Evolutionary conservation across 37 sponge, comb jelly and placozoan genomes (phyloP).

Genomic region (Ephydatia muelleri): DNA sequence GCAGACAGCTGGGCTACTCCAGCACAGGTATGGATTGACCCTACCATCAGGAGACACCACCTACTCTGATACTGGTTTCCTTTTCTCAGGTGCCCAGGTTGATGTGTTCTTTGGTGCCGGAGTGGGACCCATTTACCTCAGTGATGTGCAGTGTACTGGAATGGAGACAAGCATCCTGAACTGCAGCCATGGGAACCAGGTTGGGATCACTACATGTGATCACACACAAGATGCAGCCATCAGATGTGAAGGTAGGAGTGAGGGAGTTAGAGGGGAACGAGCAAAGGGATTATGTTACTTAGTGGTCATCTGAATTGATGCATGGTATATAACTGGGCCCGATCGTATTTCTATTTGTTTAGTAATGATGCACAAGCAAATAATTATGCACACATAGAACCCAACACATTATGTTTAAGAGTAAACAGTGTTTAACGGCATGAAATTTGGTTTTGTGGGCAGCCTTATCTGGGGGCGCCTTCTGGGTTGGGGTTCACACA

Average conservation of each 20-base stretch:
- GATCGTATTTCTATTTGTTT: no score
- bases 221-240: constrained; percentile 48
- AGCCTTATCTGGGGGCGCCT: no score
- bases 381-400: no score
- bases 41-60: neutral
- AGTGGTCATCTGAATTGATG: no score
- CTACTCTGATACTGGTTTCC: neutral
- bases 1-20: neutral
- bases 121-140: neutral
- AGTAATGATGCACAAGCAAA: no score
- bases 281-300: no score
- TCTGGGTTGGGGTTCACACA: no score
- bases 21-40: neutral
- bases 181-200: constrained; percentile 7
- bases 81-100: neutral
- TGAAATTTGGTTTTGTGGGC: no score
- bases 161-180: constrained; percentile 16
- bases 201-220: constrained; percentile 23
- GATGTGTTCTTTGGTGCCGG: neutral
- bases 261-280: no score
- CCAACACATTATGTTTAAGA: no score
- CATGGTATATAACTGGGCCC: no score
- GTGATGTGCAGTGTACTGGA: constrained; percentile 22
- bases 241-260: constrained; percentile 21
- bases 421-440: no score